Base-by-base conservation (phyloP, 2,888 invertebrate genomes). In the Papilio elwesi region DNA sequence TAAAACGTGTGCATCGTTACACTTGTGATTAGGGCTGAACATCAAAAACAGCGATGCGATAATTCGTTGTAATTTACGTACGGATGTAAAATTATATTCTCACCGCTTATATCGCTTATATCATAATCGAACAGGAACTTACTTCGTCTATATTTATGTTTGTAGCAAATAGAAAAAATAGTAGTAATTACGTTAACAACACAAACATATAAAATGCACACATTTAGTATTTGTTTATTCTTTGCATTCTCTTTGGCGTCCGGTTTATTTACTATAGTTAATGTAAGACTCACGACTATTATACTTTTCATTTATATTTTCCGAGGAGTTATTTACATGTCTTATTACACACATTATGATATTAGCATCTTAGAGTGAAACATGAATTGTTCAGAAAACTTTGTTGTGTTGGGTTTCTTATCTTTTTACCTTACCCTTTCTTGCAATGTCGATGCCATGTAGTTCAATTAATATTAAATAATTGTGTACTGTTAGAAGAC, bases 191-290 rank as follows among this genome's bases (percentile, higher is more conserved):
- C 57, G 76, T 77, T 74, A 77, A 62, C n/a, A 74, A 74, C 67
- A 64, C 68, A 68, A 66, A 74, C 62, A 69, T 66, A 74, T 70
- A 72, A 72, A 70, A 75, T 75, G 74, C 75, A 74, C 71, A 74
- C 70, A 74, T 77, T 70, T 71, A 51, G 16, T 51, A 51, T 62
- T 62, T 51, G 69, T 52, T 62, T 62, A 74, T 77, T 75, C 77
- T 73, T 78, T 70, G 73, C 76, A 79, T 78, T 79, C 77, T 78
- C 78, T 78, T 59, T 76, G 76, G 67, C 75, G 71, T 74, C 67
- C 75, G 76, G 68, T 73, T 74, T 77, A 68, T 77, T 77, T 77
- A 68, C 75, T 66, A 51, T 48, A 64, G 72, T 73, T 68, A 71
- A 73, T 53, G 43, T 64, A 52, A 66, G 70, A 57, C 71, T 70